Evolutionary conservation across 2,888 invertebrate species (phyloP).

Genomic region (Trachelus troglodyta): DNA sequence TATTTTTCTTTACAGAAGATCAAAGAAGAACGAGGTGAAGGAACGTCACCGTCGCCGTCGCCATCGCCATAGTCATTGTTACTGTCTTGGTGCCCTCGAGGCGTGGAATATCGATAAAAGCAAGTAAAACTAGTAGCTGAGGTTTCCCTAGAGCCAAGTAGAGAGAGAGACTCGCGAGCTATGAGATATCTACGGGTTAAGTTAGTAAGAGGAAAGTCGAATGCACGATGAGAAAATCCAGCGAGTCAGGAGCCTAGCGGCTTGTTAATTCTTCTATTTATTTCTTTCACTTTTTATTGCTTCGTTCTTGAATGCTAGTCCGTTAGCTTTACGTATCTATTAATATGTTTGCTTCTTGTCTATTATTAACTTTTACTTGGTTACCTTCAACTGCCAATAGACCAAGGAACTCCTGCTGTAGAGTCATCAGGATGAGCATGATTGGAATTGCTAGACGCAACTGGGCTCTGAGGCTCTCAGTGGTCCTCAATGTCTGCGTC

Average conservation of each 20-base stretch:
- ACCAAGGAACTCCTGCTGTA: background rate
- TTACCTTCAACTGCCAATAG: background rate
- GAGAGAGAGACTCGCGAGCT: background rate
- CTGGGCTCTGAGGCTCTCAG: slow-evolving; percentile 80
- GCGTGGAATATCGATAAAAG: background rate
- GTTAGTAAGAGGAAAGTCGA: background rate
- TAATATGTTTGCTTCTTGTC: background rate
- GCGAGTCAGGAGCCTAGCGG: background rate
- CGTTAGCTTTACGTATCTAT: background rate
- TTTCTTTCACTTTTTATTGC: background rate
- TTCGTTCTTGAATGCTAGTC: background rate
- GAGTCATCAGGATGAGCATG: slow-evolving; percentile 40
- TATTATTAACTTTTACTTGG: background rate
- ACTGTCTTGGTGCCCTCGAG: background rate
- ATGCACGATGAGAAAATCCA: background rate
- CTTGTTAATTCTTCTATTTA: background rate
- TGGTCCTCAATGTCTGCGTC: slow-evolving; percentile 79
- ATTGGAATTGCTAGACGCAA: slow-evolving; percentile 71
- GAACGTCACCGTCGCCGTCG: background rate
- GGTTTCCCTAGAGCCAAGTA: background rate
- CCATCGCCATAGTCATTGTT: background rate
- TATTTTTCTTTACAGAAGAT: background rate
- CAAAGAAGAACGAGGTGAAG: background rate
- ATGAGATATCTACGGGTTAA: background rate
- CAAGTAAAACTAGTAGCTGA: background rate